Evolutionary conservation across 2,113 vertebrate genomes (phyloP), one percentile per base, ranked within the genome.

Genomic region (Larimichthys crocea): DNA sequence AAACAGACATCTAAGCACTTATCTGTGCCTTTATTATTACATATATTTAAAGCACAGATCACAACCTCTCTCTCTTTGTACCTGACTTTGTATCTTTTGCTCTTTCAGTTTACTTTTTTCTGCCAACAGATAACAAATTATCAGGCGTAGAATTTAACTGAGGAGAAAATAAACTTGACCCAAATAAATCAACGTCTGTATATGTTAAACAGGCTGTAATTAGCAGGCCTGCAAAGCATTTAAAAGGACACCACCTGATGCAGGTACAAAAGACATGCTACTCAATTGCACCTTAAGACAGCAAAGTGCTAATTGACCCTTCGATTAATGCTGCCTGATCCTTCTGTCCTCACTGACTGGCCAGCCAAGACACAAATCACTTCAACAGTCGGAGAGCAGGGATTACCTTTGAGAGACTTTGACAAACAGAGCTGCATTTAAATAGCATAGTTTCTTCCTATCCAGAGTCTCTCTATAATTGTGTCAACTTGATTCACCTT

Each of bases 281-380:
- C 35, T 40, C 35, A 6, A 9, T 40, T 40, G 35, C 35, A 40
- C 35, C 35, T 8, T 40, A 14, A 59, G 56, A 73, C 9, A 3
- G 8, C 1, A 4, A 5, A 0, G 52, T 10, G 20, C 59, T 48
- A 77, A 3, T 5, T 55, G 49, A 42, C 35, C 35, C 22, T 48
- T 53, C 24, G 12, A 57, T 81, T 85, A 89, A 85, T 73, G 56
- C 55, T 74, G 40, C 69, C 79, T 90, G 74, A 91, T 86, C 85
- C 60, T 44, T 6, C 20, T 76, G 48, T 31, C 76, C 60, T 63
- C 42, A 29, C 1, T 26, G 22, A 40, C 40, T 20, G 8, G 3
- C 4, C 1, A 3, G 48, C 66, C 29, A 76, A 35, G 20, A 59
- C 17, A 22, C 49, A 80, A 79, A 75, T 76, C 14, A 71, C 65